Percentiles rank a stretch among this genome's conserved stretches.
phyloP scores from a whole-genome alignment of 2,113 vertebrate genomes.

The Perccottus glenii region DNA sequence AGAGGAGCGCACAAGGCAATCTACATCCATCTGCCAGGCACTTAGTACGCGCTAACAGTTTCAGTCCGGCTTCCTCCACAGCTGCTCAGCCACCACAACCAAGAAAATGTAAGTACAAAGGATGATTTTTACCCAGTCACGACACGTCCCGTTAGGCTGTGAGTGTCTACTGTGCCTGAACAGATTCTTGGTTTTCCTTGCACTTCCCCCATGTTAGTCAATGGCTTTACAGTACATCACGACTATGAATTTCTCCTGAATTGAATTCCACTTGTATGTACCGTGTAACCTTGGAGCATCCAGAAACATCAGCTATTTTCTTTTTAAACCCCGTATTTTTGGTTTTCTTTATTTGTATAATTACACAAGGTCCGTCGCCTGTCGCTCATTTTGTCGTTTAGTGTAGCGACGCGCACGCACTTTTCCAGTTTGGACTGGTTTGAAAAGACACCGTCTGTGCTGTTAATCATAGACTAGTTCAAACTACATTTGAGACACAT shows the following conservation, averaged over 20 bases:
- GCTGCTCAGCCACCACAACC: constrained; percentile 51
- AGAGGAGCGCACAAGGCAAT: constrained; percentile 64
- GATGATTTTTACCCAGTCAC: not conserved
- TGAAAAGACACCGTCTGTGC: constrained; percentile 41
- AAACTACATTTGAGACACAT: not conserved
- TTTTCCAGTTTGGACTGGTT: constrained; percentile 71
- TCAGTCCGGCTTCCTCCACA: constrained; percentile 65
- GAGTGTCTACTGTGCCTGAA: constrained; percentile 16
- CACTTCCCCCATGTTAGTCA: not conserved
- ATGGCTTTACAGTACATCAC: not conserved
- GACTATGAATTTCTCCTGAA: not conserved
- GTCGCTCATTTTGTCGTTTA: constrained; percentile 10
- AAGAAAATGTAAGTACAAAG: constrained; percentile 68
- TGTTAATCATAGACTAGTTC: constrained; percentile 23
- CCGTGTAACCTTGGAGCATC: constrained; percentile 43
- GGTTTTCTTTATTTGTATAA: constrained; percentile 10
- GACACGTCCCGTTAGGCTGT: constrained; percentile 9
- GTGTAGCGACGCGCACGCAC: constrained; percentile 43
- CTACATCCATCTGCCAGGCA: constrained; percentile 67
- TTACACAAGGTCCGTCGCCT: constrained; percentile 2
- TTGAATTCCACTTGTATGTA: constrained; percentile 4
- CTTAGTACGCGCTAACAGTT: constrained; percentile 47
- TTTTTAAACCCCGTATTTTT: constrained; percentile 5
- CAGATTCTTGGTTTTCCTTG: not conserved
- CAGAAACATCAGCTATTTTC: constrained; percentile 2